Evolutionary conservation across 2,113 vertebrate species (phyloP), one percentile per base, ranked within the genome.

Genomic region (Cavia porcellus): DNA sequence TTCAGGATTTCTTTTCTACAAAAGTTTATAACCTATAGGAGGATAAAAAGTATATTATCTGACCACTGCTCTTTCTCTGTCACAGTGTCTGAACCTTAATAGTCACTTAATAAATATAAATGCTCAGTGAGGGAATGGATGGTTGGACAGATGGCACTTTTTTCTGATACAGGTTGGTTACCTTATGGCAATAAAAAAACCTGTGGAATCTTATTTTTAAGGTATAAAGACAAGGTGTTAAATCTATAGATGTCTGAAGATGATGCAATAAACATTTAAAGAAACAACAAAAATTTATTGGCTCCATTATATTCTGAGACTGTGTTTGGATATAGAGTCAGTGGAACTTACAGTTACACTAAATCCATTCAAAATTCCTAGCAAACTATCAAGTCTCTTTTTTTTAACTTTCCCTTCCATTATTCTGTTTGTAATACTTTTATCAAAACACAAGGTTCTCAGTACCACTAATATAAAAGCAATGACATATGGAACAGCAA

Each of bases 331-430:
- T 70, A 82, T 1, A 83, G 68, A 86, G 68, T 85, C 17, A 74
- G 47, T 42, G 47, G 30, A 89, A 66, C 2, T 10, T 61, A 17
- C n/a, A 59, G 86, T 86, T 72, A 91, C 91, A 83, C 81, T 62
- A n/a, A 98, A 98, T 97, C 97, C 96, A 96, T 28, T 98, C 91
- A 95, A 89, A 98, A 96, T 94, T 83, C 75, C 77, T 92, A 95
- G 75, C 77, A 97, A 97, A 96, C 89, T 96, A 88, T 84, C 93
- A 96, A 97, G 94, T 59, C 86, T 59, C 86, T 52, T 50, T 85
- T 97, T 97, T 97, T 91, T 98, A 97, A 94, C 47, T 92, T 66
- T 75, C 98, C 95, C 89, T 96, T 93, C 96, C 61, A 92, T 82
- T 70, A 59, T 84, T 98, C 84, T 94, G 5, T 94, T 81, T 57